Evolutionary conservation across 2,888 invertebrate genomes (phyloP).

Genomic region (Apamea epomidion): DNA sequence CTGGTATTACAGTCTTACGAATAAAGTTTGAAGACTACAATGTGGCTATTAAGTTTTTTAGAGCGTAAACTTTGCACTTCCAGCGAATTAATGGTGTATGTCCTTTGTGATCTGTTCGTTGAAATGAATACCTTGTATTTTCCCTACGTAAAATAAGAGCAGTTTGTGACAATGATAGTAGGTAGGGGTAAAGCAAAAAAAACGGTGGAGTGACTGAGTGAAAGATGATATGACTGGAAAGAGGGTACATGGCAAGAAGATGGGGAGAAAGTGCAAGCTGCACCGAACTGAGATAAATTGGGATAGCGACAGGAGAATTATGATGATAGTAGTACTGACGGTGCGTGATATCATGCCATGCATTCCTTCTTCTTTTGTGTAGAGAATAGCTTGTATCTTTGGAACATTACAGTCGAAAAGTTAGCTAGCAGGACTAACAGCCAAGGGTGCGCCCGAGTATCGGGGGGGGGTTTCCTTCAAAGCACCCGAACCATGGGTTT

Average conservation of each 20-base stretch:
- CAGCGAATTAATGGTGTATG: constrained; percentile 23
- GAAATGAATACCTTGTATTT: neutral
- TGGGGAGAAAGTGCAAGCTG: neutral
- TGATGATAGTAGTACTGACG: neutral
- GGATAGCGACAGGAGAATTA: neutral
- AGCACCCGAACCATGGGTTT: neutral
- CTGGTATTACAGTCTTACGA: neutral
- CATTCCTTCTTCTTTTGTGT: neutral
- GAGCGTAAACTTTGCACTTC: constrained; percentile 32
- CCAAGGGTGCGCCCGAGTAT: neutral
- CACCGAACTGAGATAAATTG: neutral
- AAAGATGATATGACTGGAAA: neutral
- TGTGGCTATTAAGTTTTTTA: constrained; percentile 34
- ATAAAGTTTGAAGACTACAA: constrained; percentile 37
- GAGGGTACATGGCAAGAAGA: neutral
- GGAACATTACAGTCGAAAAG: neutral
- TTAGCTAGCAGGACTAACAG: neutral
- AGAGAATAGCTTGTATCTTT: neutral
- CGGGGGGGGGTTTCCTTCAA: neutral
- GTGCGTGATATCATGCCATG: neutral
- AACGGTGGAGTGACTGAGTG: no score
- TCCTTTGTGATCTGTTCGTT: neutral
- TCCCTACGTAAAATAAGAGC: neutral
- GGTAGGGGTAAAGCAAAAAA: neutral
- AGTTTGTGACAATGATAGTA: neutral